Percentiles rank a stretch among this genome's conserved stretches.
Conservation (phyloP, 2,797 vertebrate species). For the Xerus rutilus region DNA sequence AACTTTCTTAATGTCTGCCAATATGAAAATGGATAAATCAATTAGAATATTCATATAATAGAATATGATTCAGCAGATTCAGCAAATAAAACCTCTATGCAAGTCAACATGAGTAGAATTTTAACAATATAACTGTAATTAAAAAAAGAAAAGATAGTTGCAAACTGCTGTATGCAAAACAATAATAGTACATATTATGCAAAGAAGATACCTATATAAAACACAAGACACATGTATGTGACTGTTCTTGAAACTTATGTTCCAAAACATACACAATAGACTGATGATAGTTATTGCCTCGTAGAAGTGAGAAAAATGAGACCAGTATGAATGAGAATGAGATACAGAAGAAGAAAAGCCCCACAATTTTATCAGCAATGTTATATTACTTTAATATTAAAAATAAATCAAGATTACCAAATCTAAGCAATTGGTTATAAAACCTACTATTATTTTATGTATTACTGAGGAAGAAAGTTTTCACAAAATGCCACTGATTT, state of each 20-base stretch:
- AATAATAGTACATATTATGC: background rate
- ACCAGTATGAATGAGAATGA: background rate
- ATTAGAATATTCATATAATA: background rate
- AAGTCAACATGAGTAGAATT: background rate
- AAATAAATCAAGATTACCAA: background rate
- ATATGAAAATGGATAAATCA: background rate
- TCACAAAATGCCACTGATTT: background rate
- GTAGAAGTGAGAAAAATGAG: background rate
- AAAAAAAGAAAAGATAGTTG: background rate
- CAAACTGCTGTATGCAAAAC: background rate
- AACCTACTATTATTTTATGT: background rate
- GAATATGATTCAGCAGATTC: background rate
- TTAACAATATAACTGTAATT: constrained; percentile 9
- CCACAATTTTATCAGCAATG: background rate
- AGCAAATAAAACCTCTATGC: background rate
- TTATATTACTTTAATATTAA: background rate
- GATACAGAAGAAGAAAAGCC: background rate
- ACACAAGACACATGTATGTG: no score
- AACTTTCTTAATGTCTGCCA: background rate
- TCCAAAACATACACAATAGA: background rate
- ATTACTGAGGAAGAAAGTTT: background rate
- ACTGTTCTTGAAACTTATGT: background rate
- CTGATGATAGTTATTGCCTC: background rate
- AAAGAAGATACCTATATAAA: background rate
- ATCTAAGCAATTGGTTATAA: background rate